Percentiles rank a stretch among this genome's conserved stretches.
Evolutionary conservation across 2,888 invertebrate species (phyloP).

Genomic region (Venustoraphidia nigricollis): DNA sequence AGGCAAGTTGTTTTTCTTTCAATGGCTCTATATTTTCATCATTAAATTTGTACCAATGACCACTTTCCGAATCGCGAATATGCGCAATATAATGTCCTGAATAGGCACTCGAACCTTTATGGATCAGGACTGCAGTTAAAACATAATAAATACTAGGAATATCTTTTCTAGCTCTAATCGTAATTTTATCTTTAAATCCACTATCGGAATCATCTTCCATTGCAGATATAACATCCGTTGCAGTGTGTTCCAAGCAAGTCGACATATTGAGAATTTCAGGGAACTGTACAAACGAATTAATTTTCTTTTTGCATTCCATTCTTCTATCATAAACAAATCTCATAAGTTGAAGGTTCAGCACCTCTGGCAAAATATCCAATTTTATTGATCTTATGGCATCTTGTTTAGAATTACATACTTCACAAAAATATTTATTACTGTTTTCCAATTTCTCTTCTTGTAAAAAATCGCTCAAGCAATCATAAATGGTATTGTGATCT

Average conservation of each 20-base stretch:
- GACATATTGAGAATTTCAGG: conserved; percentile 43
- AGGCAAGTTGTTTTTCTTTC: no score
- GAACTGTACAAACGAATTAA: conserved; percentile 40
- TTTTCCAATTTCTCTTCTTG: conserved; percentile 40
- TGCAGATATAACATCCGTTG: not conserved
- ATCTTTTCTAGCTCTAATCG: conserved; percentile 5
- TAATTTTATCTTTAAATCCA: not conserved
- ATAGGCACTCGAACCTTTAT: conserved; percentile 45
- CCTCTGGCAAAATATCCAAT: conserved; percentile 36
- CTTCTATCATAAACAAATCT: conserved; percentile 44
- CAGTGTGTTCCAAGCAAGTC: conserved; percentile 23
- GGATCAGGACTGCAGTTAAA: conserved; percentile 46
- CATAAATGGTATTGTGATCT: conserved; percentile 26
- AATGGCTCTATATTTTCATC: conserved; percentile 33
- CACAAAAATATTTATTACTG: conserved; percentile 40
- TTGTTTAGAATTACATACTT: conserved; percentile 35
- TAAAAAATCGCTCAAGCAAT: conserved; percentile 37
- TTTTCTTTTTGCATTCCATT: conserved; percentile 40
- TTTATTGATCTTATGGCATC: conserved; percentile 38
- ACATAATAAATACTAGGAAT: conserved; percentile 29
- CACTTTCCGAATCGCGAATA: conserved; percentile 25
- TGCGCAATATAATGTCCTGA: conserved; percentile 47
- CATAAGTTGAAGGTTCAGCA: conserved; percentile 42
- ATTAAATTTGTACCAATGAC: conserved; percentile 48
- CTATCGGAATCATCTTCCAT: not conserved